Percentiles rank a stretch among this genome's conserved stretches.
Conservation (phyloP, 2,113 vertebrate species). For the Mionectes macconnelli region DNA sequence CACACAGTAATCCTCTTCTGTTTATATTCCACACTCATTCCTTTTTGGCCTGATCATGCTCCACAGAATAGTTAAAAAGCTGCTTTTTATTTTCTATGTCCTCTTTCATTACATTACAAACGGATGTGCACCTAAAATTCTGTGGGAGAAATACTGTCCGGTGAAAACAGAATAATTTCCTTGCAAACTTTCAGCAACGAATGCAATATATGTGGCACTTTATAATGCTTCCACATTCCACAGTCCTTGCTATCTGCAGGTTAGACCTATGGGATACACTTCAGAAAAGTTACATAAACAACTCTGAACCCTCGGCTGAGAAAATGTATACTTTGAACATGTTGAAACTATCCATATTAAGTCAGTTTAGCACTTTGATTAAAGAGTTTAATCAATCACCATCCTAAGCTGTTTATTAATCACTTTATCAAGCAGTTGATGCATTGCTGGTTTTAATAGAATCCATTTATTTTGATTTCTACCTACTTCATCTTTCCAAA, state of each 20-base stretch:
- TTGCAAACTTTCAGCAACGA: conserved; percentile 23
- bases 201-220: conserved; percentile 11
- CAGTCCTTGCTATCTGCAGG: conserved; percentile 56
- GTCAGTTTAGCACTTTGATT: conserved; percentile 95
- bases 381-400: conserved; percentile 99
- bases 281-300: conserved; percentile 80
- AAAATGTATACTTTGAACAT: conserved; percentile 80
- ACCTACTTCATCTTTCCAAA: conserved; percentile 95
- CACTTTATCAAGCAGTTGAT: conserved; percentile 99
- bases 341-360: conserved; percentile 89
- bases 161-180: conserved; percentile 39
- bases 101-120: background rate
- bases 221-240: conserved; percentile 64
- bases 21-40: background rate
- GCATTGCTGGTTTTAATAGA: conserved; percentile 99
- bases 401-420: conserved; percentile 97
- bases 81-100: background rate
- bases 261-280: conserved; percentile 71
- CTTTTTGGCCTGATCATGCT: background rate
- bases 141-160: conserved; percentile 29
- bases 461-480: conserved; percentile 99
- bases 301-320: conserved; percentile 68
- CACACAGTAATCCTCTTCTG: background rate
- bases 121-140: background rate
- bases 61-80: background rate